phyloP scores from a whole-genome alignment of 2,113 vertebrate species.

The Macrotis lagotis region DNA sequence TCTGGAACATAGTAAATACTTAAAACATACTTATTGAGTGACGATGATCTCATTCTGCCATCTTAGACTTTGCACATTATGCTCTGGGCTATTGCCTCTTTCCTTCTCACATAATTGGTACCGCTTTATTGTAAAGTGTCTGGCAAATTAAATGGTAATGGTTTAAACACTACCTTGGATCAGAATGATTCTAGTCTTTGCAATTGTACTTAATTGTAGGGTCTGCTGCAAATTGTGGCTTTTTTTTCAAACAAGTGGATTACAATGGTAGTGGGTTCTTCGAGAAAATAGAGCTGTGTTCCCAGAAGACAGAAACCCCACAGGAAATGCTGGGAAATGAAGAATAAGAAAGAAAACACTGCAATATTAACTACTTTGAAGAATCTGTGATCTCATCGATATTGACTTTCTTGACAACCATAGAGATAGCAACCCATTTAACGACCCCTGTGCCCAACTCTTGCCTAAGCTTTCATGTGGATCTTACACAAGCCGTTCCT shows the following conservation, averaged over 20 bases:
- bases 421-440: not conserved
- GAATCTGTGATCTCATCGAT: not conserved
- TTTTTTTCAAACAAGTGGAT: not conserved
- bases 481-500: not conserved
- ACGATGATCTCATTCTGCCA: not conserved
- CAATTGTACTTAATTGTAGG: not conserved
- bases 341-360: not conserved
- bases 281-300: not conserved
- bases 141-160: not conserved
- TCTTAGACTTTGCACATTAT: not conserved
- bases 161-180: not conserved
- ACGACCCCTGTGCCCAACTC: not conserved
- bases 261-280: not conserved
- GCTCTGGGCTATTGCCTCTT: not conserved
- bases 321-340: not conserved
- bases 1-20: not conserved
- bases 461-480: not conserved
- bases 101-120: not conserved
- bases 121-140: not conserved
- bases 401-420: not conserved
- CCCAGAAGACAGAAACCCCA: not conserved
- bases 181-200: not conserved
- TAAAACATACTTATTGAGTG: not conserved
- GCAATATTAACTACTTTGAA: not conserved
- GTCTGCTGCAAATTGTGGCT: not conserved